These are phyloP conservation scores for Australoheros scitulus DNA, from an alignment of 2,113 vertebrate genomes.

Conservation along the genomic window DNA sequence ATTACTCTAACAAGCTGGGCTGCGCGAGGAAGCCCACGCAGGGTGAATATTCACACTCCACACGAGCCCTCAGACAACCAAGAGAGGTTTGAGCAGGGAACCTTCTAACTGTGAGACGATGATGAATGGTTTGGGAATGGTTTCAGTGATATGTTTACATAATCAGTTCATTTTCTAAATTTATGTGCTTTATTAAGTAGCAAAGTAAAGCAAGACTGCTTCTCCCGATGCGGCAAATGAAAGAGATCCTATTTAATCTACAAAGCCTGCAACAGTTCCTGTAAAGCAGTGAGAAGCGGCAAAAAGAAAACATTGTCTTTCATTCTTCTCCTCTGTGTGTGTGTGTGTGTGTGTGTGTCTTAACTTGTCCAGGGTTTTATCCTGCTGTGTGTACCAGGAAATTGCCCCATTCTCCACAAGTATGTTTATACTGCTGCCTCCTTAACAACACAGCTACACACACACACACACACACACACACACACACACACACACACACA, in stretches of 20 bases:
- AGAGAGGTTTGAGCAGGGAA: background rate
- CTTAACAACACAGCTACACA: slow-evolving; percentile 45
- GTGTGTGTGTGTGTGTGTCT: slow-evolving; percentile 34
- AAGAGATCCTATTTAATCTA: background rate
- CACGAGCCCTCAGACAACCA: background rate
- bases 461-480: slow-evolving; percentile 6
- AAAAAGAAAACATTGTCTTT: background rate
- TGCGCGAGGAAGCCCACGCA: background rate
- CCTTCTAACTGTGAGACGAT: background rate
- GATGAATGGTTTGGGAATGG: background rate
- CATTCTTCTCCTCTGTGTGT: background rate
- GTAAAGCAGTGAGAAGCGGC: slow-evolving; percentile 10
- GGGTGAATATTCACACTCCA: background rate
- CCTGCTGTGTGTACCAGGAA: slow-evolving; percentile 64
- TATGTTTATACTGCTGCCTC: slow-evolving; percentile 64
- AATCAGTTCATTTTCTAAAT: background rate
- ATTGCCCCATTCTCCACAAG: slow-evolving; percentile 65
- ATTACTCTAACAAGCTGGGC: background rate
- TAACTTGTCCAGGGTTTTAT: slow-evolving; percentile 58
- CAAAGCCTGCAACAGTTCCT: background rate
- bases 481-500: slow-evolving; percentile 1
- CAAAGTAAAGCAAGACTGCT: background rate
- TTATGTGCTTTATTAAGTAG: background rate
- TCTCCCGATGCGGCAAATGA: background rate
- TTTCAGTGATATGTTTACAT: too few relatives aligned